Conservation (phyloP, 2,888 invertebrate genomes). For the Cheilosia soror region DNA sequence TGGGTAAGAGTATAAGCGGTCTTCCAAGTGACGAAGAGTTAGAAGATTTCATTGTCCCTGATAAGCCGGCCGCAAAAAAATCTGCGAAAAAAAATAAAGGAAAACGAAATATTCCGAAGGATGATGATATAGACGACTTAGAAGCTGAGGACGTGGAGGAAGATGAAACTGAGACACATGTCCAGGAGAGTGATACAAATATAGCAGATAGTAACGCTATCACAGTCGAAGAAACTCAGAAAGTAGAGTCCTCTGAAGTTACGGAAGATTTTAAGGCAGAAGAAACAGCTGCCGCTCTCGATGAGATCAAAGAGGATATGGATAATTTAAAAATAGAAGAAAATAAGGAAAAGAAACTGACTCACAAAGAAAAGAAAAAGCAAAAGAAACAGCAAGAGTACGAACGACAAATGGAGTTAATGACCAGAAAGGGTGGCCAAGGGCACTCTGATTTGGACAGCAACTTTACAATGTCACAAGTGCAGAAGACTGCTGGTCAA, state of each 20-base stretch:
- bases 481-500: constrained; percentile 90
- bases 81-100: constrained; percentile 80
- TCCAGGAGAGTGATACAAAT: not conserved
- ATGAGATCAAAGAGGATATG: constrained; percentile 76
- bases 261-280: constrained; percentile 44
- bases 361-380: constrained; percentile 96
- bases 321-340: constrained; percentile 71
- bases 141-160: constrained; percentile 78
- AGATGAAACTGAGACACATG: constrained; percentile 80
- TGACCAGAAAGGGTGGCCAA: constrained; percentile 94
- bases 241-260: constrained; percentile 19
- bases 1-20: constrained; percentile 75
- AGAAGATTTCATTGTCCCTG: constrained; percentile 58
- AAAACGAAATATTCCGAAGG: constrained; percentile 2
- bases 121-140: constrained; percentile 77
- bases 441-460: constrained; percentile 95
- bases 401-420: constrained; percentile 92
- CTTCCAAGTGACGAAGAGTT: constrained; percentile 69
- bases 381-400: constrained; percentile 94
- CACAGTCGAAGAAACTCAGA: constrained; percentile 32
- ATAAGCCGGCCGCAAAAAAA: constrained; percentile 80
- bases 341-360: constrained; percentile 88
- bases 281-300: constrained; percentile 78
- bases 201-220: not conserved
- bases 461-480: constrained; percentile 97